These are phyloP conservation scores for Meleagris gallopavo DNA, from an alignment of 2,113 vertebrate species.

Conservation along the genomic window DNA sequence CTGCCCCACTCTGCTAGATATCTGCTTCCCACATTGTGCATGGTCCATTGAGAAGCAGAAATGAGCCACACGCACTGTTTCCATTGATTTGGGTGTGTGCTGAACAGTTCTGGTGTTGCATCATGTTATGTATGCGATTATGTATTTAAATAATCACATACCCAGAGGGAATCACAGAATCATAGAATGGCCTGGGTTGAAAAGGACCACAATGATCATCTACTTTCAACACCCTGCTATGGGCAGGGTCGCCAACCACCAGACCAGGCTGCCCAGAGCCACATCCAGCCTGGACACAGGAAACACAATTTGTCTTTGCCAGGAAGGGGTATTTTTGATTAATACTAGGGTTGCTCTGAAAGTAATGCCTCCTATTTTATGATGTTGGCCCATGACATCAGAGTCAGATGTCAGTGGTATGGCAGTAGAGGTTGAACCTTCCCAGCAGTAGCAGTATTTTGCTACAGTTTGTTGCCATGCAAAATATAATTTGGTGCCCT, in stretches of 20 bases:
- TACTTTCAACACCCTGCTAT: no score
- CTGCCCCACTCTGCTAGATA: background rate
- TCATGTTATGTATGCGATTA: background rate
- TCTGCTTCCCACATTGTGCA: background rate
- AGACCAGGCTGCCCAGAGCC: no score
- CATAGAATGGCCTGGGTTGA: no score
- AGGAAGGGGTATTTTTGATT: background rate
- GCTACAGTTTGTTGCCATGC: background rate
- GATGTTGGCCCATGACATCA: no score
- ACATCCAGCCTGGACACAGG: no score
- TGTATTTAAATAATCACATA: background rate
- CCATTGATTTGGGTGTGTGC: background rate
- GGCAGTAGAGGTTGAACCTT: no score
- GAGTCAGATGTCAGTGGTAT: no score
- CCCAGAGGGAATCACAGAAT: background rate
- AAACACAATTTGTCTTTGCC: fast-evolving
- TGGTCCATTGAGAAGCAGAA: background rate
- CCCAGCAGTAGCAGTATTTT: no score
- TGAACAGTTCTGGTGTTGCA: background rate
- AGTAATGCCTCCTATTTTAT: no score
- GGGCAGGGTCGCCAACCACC: no score
- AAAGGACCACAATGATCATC: no score
- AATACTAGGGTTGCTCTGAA: no score
- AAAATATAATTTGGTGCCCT: background rate
- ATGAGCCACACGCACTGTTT: fast-evolving